Conservation (phyloP, 1,140 invertebrate species). For the Drosophila melanogaster region Release_6_plus_ISO1_MT NT_033777.3:24605501-24606000, state of each 20-base stretch:
- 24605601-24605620: too few relatives aligned
- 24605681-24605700: conserved; percentile 37
- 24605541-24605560: background rate
- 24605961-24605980: conserved; percentile 48
- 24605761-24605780: too few relatives aligned
- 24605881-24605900: background rate
- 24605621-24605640: too few relatives aligned
- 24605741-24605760: conserved; percentile 30
- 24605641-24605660: conserved; percentile 11
- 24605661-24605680: conserved; percentile 44
- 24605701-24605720: conserved; percentile 47
- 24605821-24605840: conserved; percentile 35
- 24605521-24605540: too few relatives aligned
- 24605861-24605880: background rate
- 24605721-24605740: conserved; percentile 52
- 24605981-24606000: conserved; percentile 29
- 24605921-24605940: conserved; percentile 59
- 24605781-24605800: conserved; percentile 14
- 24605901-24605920: background rate
- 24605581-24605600: too few relatives aligned
- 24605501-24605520: too few relatives aligned
- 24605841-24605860: conserved; percentile 18
- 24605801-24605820: conserved; percentile 26
- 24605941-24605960: conserved; percentile 54
- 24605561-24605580: background rate